phyloP scores from a whole-genome alignment of 2,797 vertebrate species.

The Rhynchotus rufescens region DNA sequence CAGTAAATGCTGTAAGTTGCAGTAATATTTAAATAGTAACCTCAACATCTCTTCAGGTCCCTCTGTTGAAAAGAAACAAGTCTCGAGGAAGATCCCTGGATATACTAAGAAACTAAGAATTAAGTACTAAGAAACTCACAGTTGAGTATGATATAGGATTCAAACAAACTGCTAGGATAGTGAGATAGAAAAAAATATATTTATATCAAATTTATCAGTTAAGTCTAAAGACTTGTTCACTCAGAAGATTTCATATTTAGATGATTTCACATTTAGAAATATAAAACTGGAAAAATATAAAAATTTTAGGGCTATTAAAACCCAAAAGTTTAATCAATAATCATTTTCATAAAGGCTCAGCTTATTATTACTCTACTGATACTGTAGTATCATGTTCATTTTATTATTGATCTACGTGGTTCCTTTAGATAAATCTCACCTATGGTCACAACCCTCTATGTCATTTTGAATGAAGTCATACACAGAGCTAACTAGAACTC shows the following conservation, averaged over 20 bases:
- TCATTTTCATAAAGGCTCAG: not conserved
- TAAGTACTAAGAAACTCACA: not conserved
- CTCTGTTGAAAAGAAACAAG: not conserved
- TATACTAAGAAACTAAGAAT: not conserved
- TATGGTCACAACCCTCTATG: not conserved
- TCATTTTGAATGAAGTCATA: not conserved
- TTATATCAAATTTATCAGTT: not conserved
- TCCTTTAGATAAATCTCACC: not conserved
- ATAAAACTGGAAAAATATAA: not conserved
- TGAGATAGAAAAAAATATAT: not conserved
- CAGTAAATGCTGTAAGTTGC: not conserved
- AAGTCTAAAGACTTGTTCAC: not conserved
- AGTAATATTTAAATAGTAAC: not conserved
- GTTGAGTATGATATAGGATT: not conserved
- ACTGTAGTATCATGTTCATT: not conserved
- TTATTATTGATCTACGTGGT: not conserved
- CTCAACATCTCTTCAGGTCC: not conserved
- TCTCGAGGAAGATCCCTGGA: not conserved
- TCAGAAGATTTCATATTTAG: not conserved
- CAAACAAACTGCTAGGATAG: not conserved
- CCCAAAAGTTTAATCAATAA: not conserved
- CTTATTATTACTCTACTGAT: not conserved
- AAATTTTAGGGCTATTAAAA: not conserved
- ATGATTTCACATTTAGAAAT: not conserved
- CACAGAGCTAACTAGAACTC: not conserved